These are phyloP conservation scores for Nothoprocta perdicaria DNA, from an alignment of 2,113 vertebrate genomes.

Conservation along the genomic window DNA sequence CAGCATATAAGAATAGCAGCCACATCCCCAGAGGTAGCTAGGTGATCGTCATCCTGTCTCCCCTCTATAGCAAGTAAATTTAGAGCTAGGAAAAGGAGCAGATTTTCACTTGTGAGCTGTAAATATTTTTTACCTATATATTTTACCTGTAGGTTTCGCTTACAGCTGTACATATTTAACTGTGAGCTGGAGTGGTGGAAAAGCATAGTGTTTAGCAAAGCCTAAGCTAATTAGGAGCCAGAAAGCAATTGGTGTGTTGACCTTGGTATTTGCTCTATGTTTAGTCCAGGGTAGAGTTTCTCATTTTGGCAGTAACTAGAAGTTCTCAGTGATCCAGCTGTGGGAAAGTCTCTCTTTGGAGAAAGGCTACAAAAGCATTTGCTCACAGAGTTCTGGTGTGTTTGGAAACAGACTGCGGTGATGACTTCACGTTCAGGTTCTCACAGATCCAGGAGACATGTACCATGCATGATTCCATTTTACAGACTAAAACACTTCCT, in stretches of 20 bases:
- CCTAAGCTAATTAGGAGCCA: not conserved
- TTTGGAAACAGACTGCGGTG: not conserved
- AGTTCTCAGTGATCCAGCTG: not conserved
- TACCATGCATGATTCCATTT: not conserved
- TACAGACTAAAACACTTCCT: not conserved
- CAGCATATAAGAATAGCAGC: not conserved
- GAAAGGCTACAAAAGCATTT: not conserved
- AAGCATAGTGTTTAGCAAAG: not conserved
- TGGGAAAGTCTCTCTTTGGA: not conserved
- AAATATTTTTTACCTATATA: not conserved
- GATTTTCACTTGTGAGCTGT: not conserved
- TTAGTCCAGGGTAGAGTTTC: not conserved
- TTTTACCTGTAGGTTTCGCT: not conserved
- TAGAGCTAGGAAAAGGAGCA: not conserved
- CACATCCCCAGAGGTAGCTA: not conserved
- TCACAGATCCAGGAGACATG: rapidly evolving
- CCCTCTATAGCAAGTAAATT: not conserved
- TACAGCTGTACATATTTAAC: not conserved
- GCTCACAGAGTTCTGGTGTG: not conserved
- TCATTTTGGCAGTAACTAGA: not conserved
- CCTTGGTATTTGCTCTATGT: not conserved
- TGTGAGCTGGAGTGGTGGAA: not conserved
- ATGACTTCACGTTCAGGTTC: not conserved
- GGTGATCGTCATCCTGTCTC: not conserved
- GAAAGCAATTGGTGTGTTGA: not conserved